Conservation (phyloP, 1,140 invertebrate genomes). For the Drosophila asahinai region DNA sequence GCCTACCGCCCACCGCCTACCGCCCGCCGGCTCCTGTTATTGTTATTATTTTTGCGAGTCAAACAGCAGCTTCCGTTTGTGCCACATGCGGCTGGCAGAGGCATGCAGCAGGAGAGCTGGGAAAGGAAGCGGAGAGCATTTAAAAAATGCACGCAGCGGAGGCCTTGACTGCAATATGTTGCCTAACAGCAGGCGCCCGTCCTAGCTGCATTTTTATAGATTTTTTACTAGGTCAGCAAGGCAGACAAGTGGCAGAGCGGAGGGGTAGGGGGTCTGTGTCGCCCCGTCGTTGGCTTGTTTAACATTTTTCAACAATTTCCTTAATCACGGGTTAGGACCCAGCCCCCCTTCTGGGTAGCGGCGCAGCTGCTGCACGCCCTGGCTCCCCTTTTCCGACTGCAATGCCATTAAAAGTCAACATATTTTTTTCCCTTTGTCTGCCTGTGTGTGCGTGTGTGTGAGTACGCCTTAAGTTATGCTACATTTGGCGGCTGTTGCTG, state of each 20-base stretch:
- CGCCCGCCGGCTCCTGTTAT: constrained; percentile 36
- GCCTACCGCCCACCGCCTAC: constrained; percentile 1
- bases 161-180: constrained; percentile 83
- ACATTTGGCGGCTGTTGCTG: constrained; percentile 39
- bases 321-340: constrained; percentile 74
- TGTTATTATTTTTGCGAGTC: constrained; percentile 83
- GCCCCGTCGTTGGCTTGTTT: constrained; percentile 62
- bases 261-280: constrained; percentile 11
- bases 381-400: constrained; percentile 4
- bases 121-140: constrained; percentile 69
- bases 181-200: constrained; percentile 67
- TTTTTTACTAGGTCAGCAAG: constrained; percentile 76
- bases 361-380: constrained; percentile 37
- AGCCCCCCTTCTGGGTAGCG: constrained; percentile 12
- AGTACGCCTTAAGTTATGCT: constrained; percentile 61
- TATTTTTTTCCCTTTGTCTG: constrained; percentile 26
- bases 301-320: constrained; percentile 82
- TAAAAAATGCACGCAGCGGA: constrained; percentile 80
- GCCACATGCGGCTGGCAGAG: constrained; percentile 71
- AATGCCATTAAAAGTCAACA: constrained; percentile 75
- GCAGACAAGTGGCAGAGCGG: constrained; percentile 12
- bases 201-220: constrained; percentile 70
- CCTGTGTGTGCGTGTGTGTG: constrained; percentile 23
- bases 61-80: constrained; percentile 82
- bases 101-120: constrained; percentile 45